A percentile compares a stretch with the other conserved stretches of the same genome.
phyloP scores from a whole-genome alignment of 1,140 invertebrate genomes.

The Chymomyza costata region DNA sequence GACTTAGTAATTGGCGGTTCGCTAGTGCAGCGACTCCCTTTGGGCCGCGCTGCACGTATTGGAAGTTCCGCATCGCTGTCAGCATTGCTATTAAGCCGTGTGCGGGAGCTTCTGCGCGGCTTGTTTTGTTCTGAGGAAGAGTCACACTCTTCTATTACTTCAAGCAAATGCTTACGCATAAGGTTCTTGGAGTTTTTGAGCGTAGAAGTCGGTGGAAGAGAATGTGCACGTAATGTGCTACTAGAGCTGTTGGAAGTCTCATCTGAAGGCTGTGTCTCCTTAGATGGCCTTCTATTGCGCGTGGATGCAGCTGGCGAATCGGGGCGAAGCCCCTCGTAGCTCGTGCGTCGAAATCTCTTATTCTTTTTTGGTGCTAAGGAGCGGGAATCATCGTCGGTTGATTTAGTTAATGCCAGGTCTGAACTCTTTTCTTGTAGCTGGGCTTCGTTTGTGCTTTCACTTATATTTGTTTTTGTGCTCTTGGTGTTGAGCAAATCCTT shows the following conservation, averaged over 20 bases:
- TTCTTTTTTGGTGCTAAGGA: too few relatives aligned
- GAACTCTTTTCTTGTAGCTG: not conserved
- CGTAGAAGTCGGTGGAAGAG: slow-evolving; percentile 10
- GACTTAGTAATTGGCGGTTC: not conserved
- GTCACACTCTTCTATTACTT: slow-evolving; percentile 43
- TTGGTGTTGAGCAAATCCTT: not conserved
- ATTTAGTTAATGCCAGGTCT: too few relatives aligned
- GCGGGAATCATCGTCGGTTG: too few relatives aligned
- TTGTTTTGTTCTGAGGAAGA: not conserved
- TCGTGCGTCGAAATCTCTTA: too few relatives aligned
- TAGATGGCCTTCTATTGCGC: slow-evolving; percentile 3
- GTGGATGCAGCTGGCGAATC: not conserved
- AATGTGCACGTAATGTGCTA: not conserved
- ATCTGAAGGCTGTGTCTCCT: too few relatives aligned
- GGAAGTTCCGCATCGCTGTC: slow-evolving; percentile 1
- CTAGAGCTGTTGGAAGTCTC: slow-evolving; percentile 1
- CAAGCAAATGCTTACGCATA: slow-evolving; percentile 20
- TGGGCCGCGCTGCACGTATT: not conserved
- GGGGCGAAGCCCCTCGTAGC: too few relatives aligned
- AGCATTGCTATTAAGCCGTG: slow-evolving; percentile 18
- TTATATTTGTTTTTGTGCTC: not conserved
- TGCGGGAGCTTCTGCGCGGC: slow-evolving; percentile 44
- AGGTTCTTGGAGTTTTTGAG: slow-evolving; percentile 21
- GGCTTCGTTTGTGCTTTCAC: not conserved
- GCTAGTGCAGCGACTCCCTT: slow-evolving; percentile 1